Base-by-base conservation (phyloP, 2,888 invertebrate species). In the Meteorus cinctellus region DNA sequence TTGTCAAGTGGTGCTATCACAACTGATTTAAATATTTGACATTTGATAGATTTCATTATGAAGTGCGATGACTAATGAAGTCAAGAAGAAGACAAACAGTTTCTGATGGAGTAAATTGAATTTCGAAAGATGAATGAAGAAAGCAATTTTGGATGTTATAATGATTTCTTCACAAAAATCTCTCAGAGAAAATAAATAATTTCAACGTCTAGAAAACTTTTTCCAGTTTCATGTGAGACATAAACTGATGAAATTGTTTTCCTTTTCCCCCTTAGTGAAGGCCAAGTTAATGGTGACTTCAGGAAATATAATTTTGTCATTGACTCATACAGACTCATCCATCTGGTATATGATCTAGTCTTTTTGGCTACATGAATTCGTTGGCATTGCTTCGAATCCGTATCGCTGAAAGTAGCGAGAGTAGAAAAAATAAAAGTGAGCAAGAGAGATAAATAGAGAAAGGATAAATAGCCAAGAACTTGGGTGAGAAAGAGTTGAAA, bases 361-460 rank as follows among this genome's bases (percentile, higher is more conserved):
- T 34, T 29, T 31, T 63, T 27, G 27, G 24, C 4, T 60, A 12
- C 59, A 2, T 14, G 34, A 34, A 63, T 63, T 16, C 63, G n/a
- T 60, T 27, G 45, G 45, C 19, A 24, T 70, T 60, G 59, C 60
- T 59, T 70, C 34, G n/a, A 70, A 70, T 36, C 59, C 55, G 36
- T 16, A 19, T 59, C 45, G 48, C 29, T 45, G 24, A 45, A 19
- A 14, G 41, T 19, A 67, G 67, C 24, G 14, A n/a, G 19, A 24
- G 14, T 31, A 36, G 59, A 31, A 45, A 29, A n/a, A 51, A 29
- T 45, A n/a, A 70, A 36, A 59, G 59, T 55, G 36, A 70, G 5
- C 10, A 6, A 68, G 29, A 10, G 36, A 34, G 29, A 70, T 12
- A 24, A 19, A 24, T 14, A 16, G 59, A 36, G 36, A 29, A 29